A percentile compares a stretch with the other conserved stretches of the same genome.
phyloP scores from a whole-genome alignment of 2,113 vertebrate genomes.

The human region DNA sequence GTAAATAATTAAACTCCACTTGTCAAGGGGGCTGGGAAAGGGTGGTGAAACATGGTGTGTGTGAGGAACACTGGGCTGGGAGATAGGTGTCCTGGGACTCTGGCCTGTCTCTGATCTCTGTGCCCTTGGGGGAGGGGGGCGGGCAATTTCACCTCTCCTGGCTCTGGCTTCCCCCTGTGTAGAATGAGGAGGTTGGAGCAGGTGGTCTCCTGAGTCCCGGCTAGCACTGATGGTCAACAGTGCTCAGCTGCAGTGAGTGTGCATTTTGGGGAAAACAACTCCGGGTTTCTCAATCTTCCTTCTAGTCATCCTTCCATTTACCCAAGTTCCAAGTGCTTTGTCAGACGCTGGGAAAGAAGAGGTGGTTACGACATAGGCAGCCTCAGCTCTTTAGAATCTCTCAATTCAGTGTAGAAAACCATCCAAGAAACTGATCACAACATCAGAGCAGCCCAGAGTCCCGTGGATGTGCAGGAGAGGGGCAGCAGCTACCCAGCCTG shows the following conservation, averaged over 20 bases:
- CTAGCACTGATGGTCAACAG: fast-evolving
- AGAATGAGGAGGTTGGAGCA: background rate
- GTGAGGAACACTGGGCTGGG: background rate
- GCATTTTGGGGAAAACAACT: fast-evolving
- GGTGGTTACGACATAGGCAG: fast-evolving
- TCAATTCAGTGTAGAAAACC: background rate
- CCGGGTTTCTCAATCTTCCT: background rate
- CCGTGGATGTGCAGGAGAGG: fast-evolving
- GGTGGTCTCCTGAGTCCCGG: background rate
- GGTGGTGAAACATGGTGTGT: fast-evolving
- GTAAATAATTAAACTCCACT: conserved; percentile 77
- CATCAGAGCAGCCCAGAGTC: background rate
- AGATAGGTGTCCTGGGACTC: background rate
- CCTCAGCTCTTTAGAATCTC: background rate
- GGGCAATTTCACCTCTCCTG: fast-evolving
- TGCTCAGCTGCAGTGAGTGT: background rate
- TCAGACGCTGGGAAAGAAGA: background rate
- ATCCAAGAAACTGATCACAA: fast-evolving
- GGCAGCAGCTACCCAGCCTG: background rate
- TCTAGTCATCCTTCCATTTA: fast-evolving
- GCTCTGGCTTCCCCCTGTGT: fast-evolving
- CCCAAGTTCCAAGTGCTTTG: background rate
- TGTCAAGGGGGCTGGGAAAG: conserved; percentile 51
- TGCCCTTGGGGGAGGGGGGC: background rate
- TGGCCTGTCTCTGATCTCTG: background rate